These are phyloP conservation scores for Lineus longissimus DNA, from an alignment of 1,140 invertebrate genomes.

Conservation along the genomic window DNA sequence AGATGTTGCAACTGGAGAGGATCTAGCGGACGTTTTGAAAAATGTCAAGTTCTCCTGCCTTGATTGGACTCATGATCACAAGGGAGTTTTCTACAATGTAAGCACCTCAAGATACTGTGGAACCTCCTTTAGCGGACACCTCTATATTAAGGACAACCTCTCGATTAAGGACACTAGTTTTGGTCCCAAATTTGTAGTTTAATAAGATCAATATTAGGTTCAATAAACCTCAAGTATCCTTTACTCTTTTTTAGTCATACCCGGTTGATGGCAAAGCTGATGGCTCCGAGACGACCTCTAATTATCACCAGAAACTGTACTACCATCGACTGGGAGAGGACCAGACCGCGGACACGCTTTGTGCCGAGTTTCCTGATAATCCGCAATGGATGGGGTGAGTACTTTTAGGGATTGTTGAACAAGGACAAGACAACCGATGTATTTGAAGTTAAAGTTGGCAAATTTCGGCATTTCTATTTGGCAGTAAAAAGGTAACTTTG, in stretches of 20 bases:
- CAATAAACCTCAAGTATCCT: too few relatives aligned
- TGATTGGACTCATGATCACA: slow-evolving; percentile 92
- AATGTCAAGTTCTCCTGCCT: slow-evolving; percentile 88
- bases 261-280: slow-evolving; percentile 77
- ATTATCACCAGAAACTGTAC: slow-evolving; percentile 87
- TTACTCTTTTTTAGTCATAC: slow-evolving; percentile 58
- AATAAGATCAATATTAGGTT: too few relatives aligned
- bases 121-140: too few relatives aligned
- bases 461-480: too few relatives aligned
- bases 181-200: too few relatives aligned
- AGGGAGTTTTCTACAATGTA: slow-evolving; percentile 92
- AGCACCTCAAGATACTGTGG: slow-evolving; percentile 18
- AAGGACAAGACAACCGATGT: neutral
- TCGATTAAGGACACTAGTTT: too few relatives aligned
- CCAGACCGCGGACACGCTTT: slow-evolving; percentile 83
- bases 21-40: slow-evolving; percentile 82
- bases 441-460: slow-evolving; percentile 10
- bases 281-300: slow-evolving; percentile 83
- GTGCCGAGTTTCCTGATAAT: slow-evolving; percentile 86
- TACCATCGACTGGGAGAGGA: slow-evolving; percentile 85
- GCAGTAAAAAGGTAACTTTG: too few relatives aligned
- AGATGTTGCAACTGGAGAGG: slow-evolving; percentile 61
- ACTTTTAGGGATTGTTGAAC: neutral
- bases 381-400: slow-evolving; percentile 88
- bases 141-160: too few relatives aligned